These are phyloP conservation scores for Anagyrus pseudococci DNA, from an alignment of 2,888 invertebrate species.

Conservation along the genomic window DNA sequence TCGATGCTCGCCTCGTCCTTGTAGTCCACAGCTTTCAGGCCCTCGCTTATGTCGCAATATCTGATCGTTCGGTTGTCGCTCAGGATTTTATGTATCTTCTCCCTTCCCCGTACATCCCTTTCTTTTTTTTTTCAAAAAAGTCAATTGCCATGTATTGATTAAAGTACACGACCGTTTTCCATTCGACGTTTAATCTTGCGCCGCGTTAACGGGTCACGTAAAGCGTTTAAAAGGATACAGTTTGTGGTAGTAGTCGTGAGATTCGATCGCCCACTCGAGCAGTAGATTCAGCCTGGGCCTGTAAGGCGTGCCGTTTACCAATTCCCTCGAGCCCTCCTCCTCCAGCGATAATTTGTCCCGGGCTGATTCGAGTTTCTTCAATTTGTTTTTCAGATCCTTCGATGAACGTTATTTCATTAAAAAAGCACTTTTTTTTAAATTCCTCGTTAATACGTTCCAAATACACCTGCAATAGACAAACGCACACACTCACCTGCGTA, in stretches of 20 bases:
- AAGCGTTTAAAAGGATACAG: slow-evolving; percentile 47
- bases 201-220: neutral
- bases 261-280: slow-evolving; percentile 50
- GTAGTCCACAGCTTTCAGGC: slow-evolving; percentile 46
- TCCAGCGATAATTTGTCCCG: slow-evolving; percentile 45
- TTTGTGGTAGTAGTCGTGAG: slow-evolving; percentile 45
- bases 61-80: slow-evolving; percentile 20
- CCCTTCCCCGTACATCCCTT: no score
- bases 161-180: no score
- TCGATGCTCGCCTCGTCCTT: slow-evolving; percentile 45
- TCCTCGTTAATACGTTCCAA: neutral
- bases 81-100: slow-evolving; percentile 15
- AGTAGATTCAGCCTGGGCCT: slow-evolving; percentile 50
- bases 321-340: slow-evolving; percentile 44
- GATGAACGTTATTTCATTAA: neutral
- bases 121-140: no score
- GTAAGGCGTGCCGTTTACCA: slow-evolving; percentile 48
- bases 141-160: no score
- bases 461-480: neutral
- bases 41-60: slow-evolving; percentile 36
- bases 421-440: neutral
- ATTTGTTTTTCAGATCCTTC: slow-evolving; percentile 50
- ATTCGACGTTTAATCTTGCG: no score
- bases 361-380: slow-evolving; percentile 44
- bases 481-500: slow-evolving; percentile 45